phyloP scores from a whole-genome alignment of 2,888 invertebrate species.

The Pristionchus fissidentatus region DNA sequence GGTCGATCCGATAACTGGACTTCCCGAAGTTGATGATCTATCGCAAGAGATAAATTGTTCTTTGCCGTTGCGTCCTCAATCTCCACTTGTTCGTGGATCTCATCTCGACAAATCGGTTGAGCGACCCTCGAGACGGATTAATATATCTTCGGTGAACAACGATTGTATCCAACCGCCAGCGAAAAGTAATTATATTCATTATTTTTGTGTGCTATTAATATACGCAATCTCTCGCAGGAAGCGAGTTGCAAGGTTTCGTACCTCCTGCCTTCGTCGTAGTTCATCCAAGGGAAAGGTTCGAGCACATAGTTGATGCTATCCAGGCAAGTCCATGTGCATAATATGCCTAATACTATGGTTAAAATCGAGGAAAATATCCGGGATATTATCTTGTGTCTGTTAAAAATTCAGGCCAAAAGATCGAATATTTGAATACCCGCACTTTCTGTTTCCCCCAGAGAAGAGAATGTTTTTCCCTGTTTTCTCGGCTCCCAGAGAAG shows the following conservation, averaged over 20 bases:
- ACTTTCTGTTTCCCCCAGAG: too few relatives aligned
- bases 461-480: too few relatives aligned
- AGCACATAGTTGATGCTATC: not conserved
- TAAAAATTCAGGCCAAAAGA: too few relatives aligned
- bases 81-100: slow-evolving; percentile 26
- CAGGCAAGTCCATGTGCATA: not conserved
- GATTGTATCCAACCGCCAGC: not conserved
- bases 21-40: not conserved
- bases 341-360: not conserved
- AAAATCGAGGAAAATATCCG: too few relatives aligned
- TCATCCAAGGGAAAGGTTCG: not conserved
- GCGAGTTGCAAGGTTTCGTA: not conserved
- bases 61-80: not conserved
- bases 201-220: not conserved
- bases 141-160: not conserved
- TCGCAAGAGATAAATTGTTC: not conserved
- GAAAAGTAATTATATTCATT: not conserved
- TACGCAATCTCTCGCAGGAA: not conserved
- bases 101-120: slow-evolving; percentile 37
- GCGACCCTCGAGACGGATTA: not conserved
- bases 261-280: not conserved
- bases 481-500: too few relatives aligned
- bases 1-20: slow-evolving; percentile 9
- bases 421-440: too few relatives aligned
- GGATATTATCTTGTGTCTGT: too few relatives aligned